A percentile compares a stretch with the other conserved stretches of the same genome.
Evolutionary conservation across 2,888 invertebrate genomes (phyloP).

Genomic region (Philhelius pedissequus): DNA sequence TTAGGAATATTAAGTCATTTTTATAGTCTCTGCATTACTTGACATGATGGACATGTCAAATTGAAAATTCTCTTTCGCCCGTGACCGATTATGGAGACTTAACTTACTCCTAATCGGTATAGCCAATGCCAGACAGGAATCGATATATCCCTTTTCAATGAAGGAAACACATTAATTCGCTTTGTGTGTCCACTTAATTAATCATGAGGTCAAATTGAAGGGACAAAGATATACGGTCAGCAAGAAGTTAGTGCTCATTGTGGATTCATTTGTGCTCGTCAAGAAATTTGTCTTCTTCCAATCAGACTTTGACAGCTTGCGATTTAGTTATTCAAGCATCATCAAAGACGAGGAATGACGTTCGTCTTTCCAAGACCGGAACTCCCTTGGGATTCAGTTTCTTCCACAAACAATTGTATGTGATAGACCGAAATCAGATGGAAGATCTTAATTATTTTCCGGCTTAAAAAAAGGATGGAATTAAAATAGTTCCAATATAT

Average conservation of each 20-base stretch:
- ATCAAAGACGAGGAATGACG: not conserved
- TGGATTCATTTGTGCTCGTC: conserved; percentile 49
- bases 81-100: not conserved
- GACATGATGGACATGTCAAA: conserved; percentile 25
- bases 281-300: conserved; percentile 38
- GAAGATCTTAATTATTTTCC: conserved; percentile 49
- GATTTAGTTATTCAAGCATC: not conserved
- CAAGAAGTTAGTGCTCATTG: conserved; percentile 40
- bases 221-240: not conserved
- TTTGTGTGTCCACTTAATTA: conserved; percentile 59
- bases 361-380: conserved; percentile 25
- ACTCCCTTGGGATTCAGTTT: conserved; percentile 31
- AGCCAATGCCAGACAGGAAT: conserved; percentile 6
- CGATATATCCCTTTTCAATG: conserved; percentile 37
- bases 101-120: conserved; percentile 44
- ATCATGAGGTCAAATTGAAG: conserved; percentile 57
- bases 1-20: conserved; percentile 1
- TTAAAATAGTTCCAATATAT: not conserved
- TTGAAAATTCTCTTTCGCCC: not conserved
- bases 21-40: not conserved
- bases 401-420: conserved; percentile 51
- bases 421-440: conserved; percentile 28
- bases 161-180: conserved; percentile 41
- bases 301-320: conserved; percentile 44
- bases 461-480: not conserved